Conservation (phyloP, 1,140 invertebrate genomes). For the Glossosoma conforme region DNA sequence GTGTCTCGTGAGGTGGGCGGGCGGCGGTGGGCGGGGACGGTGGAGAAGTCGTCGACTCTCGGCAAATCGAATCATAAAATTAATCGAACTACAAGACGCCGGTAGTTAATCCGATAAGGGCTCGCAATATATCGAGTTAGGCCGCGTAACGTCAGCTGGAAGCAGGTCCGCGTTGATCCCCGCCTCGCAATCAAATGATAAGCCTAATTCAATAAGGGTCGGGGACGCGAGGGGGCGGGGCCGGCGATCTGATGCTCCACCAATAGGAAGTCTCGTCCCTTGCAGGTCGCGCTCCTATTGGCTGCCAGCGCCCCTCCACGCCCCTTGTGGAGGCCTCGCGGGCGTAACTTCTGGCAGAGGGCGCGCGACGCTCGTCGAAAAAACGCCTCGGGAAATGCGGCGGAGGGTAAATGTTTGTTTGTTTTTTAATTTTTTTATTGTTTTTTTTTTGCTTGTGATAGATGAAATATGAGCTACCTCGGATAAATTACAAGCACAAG, state of each 20-base stretch:
- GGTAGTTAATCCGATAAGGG: constrained; percentile 24
- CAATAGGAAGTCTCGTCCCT: constrained; percentile 39
- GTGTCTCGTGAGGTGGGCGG: constrained; percentile 16
- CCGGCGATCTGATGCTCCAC: constrained; percentile 35
- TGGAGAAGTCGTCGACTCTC: constrained; percentile 15
- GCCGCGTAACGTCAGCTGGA: constrained; percentile 35
- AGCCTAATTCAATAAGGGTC: constrained; percentile 54
- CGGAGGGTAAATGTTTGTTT: too few relatives aligned
- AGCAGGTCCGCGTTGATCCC: constrained; percentile 43
- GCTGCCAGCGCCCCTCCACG: constrained; percentile 31
- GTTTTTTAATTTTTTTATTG: too few relatives aligned
- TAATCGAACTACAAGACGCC: constrained; percentile 25
- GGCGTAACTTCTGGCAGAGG: constrained; percentile 36
- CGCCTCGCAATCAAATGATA: constrained; percentile 55
- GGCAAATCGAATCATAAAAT: constrained; percentile 28
- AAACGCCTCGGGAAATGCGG: too few relatives aligned
- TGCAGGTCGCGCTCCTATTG: constrained; percentile 35
- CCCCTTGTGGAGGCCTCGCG: constrained; percentile 29
- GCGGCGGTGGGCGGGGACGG: constrained; percentile 31
- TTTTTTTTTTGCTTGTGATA: too few relatives aligned
- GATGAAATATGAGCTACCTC: too few relatives aligned
- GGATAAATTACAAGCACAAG: too few relatives aligned
- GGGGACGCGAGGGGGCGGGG: constrained; percentile 46
- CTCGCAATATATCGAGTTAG: constrained; percentile 48
- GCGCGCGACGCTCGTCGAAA: not conserved